Percentiles rank a stretch among this genome's conserved stretches.
These are phyloP conservation scores for Columba guinea DNA, from an alignment of 2,797 vertebrate species.

Conservation along the genomic window DNA sequence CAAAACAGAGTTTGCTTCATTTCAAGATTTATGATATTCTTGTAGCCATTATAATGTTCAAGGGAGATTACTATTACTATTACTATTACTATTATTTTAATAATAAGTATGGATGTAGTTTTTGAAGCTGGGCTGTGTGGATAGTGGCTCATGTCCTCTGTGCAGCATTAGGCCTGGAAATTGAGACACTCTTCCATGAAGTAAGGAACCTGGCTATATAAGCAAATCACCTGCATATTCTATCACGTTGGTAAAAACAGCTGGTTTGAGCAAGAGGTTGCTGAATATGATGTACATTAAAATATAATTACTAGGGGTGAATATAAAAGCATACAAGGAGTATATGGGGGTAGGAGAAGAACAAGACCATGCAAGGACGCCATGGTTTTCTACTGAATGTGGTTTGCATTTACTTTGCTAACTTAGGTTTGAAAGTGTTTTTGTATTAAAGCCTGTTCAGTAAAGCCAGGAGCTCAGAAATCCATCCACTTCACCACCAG, in stretches of 20 bases:
- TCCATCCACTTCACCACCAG: background rate
- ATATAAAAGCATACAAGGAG: background rate
- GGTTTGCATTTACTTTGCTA: background rate
- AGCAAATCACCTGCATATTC: background rate
- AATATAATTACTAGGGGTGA: background rate
- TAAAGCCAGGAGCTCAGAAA: background rate
- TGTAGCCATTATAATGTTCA: background rate
- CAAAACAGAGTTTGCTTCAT: background rate
- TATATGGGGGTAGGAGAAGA: background rate
- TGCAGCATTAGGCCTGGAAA: background rate
- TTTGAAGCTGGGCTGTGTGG: background rate
- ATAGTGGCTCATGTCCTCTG: background rate
- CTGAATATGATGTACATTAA: background rate
- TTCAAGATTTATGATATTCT: background rate
- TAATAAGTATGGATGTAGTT: background rate
- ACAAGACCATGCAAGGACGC: background rate
- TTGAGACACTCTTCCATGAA: background rate
- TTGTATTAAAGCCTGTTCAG: background rate
- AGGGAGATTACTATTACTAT: background rate
- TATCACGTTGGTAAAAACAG: background rate
- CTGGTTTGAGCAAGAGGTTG: background rate
- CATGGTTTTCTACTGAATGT: accelerated
- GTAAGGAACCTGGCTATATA: background rate
- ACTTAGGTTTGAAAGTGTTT: accelerated
- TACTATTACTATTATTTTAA: background rate